phyloP scores from a whole-genome alignment of 2,888 invertebrate genomes.

The Syritta pipiens region DNA sequence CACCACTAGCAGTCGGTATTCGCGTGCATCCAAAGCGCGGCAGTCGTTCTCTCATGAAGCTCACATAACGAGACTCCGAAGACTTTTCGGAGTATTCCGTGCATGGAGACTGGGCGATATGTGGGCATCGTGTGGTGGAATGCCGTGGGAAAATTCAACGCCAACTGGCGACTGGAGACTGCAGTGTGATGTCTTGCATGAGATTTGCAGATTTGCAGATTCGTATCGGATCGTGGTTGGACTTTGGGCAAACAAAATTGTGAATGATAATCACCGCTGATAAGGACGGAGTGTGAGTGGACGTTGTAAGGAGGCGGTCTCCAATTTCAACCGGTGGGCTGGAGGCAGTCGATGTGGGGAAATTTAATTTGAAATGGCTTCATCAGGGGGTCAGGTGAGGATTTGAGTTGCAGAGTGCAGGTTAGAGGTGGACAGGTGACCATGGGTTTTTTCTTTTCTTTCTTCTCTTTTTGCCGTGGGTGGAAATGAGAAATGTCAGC shows the following conservation, averaged over 20 bases:
- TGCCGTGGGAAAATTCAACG: constrained; percentile 45
- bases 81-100: constrained; percentile 11
- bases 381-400: no score
- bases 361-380: constrained; percentile 9
- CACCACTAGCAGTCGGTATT: constrained; percentile 32
- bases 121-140: constrained; percentile 53
- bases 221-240: neutral
- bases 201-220: neutral
- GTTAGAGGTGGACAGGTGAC: no score
- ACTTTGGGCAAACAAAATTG: constrained; percentile 8
- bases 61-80: constrained; percentile 24
- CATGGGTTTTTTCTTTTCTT: no score
- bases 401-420: no score
- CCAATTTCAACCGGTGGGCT: neutral
- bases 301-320: neutral
- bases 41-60: constrained; percentile 41
- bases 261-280: constrained; percentile 1
- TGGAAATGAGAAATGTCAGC: no score
- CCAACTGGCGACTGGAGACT: neutral
- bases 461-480: no score
- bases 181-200: neutral
- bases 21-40: constrained; percentile 55
- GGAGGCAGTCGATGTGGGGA: no score
- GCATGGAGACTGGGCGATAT: constrained; percentile 20
- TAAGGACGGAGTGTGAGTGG: neutral